Percentiles rank a stretch among this genome's conserved stretches.
These are phyloP conservation scores for Paradoxurus hermaphroditus DNA, from an alignment of 2,113 vertebrate species.

Conservation along the genomic window DNA sequence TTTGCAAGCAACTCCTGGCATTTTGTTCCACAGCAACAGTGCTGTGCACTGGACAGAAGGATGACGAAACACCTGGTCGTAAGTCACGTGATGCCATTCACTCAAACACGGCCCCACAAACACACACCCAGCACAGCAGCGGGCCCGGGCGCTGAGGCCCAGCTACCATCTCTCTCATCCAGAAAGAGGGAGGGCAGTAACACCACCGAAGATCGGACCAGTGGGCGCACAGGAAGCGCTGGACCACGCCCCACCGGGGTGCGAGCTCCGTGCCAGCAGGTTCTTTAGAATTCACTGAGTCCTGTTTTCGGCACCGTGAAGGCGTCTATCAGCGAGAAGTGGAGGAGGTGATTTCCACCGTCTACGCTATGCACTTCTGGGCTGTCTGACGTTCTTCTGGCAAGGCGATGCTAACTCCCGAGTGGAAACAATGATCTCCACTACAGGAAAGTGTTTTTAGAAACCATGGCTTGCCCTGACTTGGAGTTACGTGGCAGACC, in stretches of 20 bases:
- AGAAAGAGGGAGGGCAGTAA: accelerated
- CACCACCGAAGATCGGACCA: accelerated
- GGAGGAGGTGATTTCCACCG: accelerated
- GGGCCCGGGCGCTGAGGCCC: accelerated
- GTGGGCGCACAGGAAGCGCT: accelerated
- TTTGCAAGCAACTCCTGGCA: accelerated
- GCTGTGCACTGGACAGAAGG: accelerated
- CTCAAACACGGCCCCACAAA: accelerated
- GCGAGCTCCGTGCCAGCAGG: background rate
- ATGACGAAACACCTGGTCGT: background rate
- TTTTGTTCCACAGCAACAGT: background rate
- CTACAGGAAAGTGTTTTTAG: background rate
- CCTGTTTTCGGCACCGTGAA: accelerated
- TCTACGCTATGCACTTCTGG: accelerated
- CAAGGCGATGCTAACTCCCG: accelerated
- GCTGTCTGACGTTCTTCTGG: background rate
- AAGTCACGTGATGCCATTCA: accelerated
- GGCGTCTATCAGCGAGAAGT: accelerated
- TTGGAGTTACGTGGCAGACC: background rate
- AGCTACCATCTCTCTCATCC: background rate
- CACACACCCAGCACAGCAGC: accelerated
- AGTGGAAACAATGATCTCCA: background rate
- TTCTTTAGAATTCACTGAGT: accelerated
- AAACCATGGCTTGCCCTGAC: background rate
- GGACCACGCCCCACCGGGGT: accelerated